A percentile compares a stretch with the other conserved stretches of the same genome.
These are phyloP conservation scores for Pantherophis alleghaniensis DNA, from an alignment of 2,797 vertebrate species.

Conservation along the genomic window DNA sequence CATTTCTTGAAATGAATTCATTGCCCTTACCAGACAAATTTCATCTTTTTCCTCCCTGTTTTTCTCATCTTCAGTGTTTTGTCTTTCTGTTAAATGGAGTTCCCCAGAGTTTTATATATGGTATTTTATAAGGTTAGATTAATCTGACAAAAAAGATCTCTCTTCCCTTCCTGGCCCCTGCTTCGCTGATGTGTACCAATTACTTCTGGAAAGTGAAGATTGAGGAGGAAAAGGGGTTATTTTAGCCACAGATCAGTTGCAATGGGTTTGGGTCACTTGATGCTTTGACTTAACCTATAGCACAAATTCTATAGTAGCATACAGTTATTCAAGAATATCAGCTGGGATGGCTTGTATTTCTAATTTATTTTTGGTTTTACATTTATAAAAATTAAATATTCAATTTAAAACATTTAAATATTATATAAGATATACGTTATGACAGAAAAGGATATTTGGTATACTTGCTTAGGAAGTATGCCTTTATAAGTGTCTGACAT, in stretches of 20 bases:
- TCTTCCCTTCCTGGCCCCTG: neutral
- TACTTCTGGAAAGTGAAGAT: constrained; percentile 39
- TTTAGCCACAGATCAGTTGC: neutral
- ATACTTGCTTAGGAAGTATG: neutral
- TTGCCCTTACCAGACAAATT: constrained; percentile 58
- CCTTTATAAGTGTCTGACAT: neutral
- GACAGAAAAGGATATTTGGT: neutral
- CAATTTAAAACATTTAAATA: neutral
- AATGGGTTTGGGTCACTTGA: neutral
- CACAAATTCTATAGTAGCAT: neutral
- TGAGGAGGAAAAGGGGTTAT: neutral
- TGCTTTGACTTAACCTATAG: neutral
- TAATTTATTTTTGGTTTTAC: neutral
- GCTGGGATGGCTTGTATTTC: neutral
- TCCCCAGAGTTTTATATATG: constrained; percentile 36
- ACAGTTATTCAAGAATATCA: neutral
- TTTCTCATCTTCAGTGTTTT: constrained; percentile 47
- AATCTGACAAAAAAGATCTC: constrained; percentile 42
- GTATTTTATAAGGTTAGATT: constrained; percentile 49
- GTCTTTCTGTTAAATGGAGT: constrained; percentile 28
- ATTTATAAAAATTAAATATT: neutral
- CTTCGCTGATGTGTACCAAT: constrained; percentile 52
- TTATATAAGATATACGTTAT: neutral
- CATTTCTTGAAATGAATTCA: constrained; percentile 64
- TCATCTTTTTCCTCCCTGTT: constrained; percentile 50